These are phyloP conservation scores for Halcyon chelicuti DNA, from an alignment of 2,797 vertebrate genomes.

Conservation along the genomic window DNA sequence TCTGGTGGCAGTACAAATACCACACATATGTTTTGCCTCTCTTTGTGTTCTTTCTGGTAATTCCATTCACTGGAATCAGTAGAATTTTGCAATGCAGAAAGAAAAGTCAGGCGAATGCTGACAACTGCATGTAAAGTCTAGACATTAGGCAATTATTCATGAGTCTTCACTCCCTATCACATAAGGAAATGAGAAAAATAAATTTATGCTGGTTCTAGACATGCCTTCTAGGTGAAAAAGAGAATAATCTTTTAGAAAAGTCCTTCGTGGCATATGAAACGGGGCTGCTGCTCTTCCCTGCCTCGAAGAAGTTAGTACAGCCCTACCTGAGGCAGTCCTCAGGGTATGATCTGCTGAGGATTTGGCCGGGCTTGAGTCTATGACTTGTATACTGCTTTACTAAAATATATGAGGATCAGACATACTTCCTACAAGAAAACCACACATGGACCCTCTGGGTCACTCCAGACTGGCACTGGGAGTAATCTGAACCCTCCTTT, in stretches of 20 bases:
- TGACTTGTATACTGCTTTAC: background rate
- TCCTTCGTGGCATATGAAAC: background rate
- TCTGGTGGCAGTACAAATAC: slow-evolving; percentile 1
- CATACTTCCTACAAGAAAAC: background rate
- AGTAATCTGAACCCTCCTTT: background rate
- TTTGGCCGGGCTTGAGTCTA: background rate
- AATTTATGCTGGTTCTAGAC: background rate
- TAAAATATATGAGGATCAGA: background rate
- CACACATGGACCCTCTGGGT: background rate
- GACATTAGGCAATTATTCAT: slow-evolving; percentile 27
- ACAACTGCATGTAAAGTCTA: slow-evolving; percentile 27
- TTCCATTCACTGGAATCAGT: background rate
- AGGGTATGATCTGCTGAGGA: background rate
- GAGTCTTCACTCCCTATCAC: background rate
- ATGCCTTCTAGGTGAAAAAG: background rate
- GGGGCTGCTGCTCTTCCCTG: background rate
- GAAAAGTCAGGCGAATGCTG: slow-evolving; percentile 9
- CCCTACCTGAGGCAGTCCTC: background rate
- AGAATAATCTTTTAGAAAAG: background rate
- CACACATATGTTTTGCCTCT: slow-evolving; percentile 25
- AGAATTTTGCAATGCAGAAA: slow-evolving; percentile 21
- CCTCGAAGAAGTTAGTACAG: background rate
- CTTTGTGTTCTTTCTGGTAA: background rate
- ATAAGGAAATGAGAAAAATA: slow-evolving; percentile 22
- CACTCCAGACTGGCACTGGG: background rate